A percentile compares a stretch with the other conserved stretches of the same genome.
phyloP scores from a whole-genome alignment of 2,888 invertebrate species.

The Sturmia bella region DNA sequence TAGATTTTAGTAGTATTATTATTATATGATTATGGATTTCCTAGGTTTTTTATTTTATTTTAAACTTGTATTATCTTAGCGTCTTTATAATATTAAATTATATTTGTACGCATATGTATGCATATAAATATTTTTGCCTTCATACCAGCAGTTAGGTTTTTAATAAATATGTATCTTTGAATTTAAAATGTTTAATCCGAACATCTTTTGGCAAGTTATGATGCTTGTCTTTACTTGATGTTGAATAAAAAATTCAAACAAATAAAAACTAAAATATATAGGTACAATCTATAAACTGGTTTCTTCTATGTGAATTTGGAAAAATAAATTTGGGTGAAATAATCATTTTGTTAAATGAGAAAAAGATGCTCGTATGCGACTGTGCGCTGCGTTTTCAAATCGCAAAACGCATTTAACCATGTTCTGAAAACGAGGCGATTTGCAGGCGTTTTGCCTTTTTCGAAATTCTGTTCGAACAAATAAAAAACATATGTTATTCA shows the following conservation, averaged over 20 bases:
- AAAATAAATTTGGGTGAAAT: too few relatives aligned
- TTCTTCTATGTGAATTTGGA: too few relatives aligned
- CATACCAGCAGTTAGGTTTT: constrained; percentile 31
- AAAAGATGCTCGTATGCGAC: too few relatives aligned
- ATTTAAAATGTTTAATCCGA: constrained; percentile 10
- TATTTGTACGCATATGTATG: not conserved
- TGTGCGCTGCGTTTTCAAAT: too few relatives aligned
- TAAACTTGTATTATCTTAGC: constrained; percentile 4
- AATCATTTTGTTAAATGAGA: too few relatives aligned
- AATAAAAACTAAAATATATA: not conserved
- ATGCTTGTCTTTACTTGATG: constrained; percentile 9
- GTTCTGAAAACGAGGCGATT: too few relatives aligned
- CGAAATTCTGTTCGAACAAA: too few relatives aligned
- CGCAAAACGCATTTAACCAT: too few relatives aligned
- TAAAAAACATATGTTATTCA: too few relatives aligned
- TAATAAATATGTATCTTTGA: constrained; percentile 37
- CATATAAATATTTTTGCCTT: constrained; percentile 24
- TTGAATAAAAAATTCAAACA: not conserved
- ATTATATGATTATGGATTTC: constrained; percentile 36
- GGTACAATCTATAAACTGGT: too few relatives aligned
- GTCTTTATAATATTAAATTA: not conserved
- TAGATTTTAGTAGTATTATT: constrained; percentile 52
- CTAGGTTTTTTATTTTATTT: constrained; percentile 12
- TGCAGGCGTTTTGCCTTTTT: too few relatives aligned
- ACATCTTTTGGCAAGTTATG: constrained; percentile 29